Evolutionary conservation across 1,140 invertebrate genomes (phyloP).

Genomic region (Drosophila neocordata): DNA sequence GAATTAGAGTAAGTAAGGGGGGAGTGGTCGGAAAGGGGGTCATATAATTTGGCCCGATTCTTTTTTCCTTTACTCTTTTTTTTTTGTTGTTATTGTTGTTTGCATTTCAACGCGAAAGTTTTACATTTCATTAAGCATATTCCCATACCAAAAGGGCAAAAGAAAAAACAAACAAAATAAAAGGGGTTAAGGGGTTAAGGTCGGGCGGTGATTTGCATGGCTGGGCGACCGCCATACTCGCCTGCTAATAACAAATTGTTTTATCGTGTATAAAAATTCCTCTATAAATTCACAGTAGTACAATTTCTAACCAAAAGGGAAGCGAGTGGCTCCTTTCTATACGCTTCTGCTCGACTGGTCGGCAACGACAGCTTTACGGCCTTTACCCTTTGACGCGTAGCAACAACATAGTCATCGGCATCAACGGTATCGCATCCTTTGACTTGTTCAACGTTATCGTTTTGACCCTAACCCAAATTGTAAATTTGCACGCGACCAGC

Average conservation of each 20-base stretch:
- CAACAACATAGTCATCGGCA: slow-evolving; percentile 22
- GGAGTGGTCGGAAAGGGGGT: background rate
- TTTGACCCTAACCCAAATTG: slow-evolving; percentile 82
- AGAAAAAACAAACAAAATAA: background rate
- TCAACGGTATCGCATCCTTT: slow-evolving; percentile 55
- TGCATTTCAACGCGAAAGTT: slow-evolving; percentile 57
- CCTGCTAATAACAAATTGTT: slow-evolving; percentile 81
- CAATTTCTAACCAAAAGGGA: slow-evolving; percentile 36
- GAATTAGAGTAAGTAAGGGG: slow-evolving; percentile 81
- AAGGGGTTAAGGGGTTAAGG: slow-evolving; percentile 31
- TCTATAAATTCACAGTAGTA: slow-evolving; percentile 60
- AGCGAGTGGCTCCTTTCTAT: slow-evolving; percentile 16
- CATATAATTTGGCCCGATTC: slow-evolving; percentile 25
- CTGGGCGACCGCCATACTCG: slow-evolving; percentile 43
- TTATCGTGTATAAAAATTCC: slow-evolving; percentile 79
- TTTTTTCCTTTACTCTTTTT: slow-evolving; percentile 12
- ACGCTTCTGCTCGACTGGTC: slow-evolving; percentile 44
- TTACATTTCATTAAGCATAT: slow-evolving; percentile 79
- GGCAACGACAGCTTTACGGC: slow-evolving; percentile 67
- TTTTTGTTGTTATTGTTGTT: slow-evolving; percentile 6
- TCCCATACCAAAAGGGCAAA: slow-evolving; percentile 38
- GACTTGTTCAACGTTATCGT: slow-evolving; percentile 74
- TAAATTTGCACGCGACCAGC: slow-evolving; percentile 65
- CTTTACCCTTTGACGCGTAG: slow-evolving; percentile 63
- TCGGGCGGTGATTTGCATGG: slow-evolving; percentile 50